Base-by-base conservation (phyloP, 2,888 invertebrate species). In the Coremacera marginata region DNA sequence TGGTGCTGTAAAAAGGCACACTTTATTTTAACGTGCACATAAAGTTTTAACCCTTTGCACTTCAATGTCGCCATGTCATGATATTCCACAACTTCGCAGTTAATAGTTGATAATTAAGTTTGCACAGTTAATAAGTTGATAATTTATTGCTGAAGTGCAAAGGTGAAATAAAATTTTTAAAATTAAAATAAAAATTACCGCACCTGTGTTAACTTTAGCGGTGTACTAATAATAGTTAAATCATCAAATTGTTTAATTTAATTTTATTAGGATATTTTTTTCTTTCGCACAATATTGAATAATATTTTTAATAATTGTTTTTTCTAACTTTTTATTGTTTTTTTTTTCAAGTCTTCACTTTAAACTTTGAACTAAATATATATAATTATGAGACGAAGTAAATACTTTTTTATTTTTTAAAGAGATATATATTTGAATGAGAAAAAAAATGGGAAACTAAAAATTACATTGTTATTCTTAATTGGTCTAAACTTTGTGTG, bases 291-390 rank as follows among this genome's bases (percentile, higher is more conserved):
- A 70, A 76, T 75, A 78, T 82, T 81, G 81, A 85, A 85, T 84
- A 85, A 85, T 84, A 82, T 85, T 84, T 83, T 83, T 85, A 82
- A 84, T 82, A 83, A 80, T 84, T 85, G 84, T 84, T 85, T 84
- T 84, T 85, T 85, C n/a, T n/a, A n/a, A 83, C 82, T 83, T 84
- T 84, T 83, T 80, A 83, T 80, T 79, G 80, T 81, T 80, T 82
- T 80, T 80, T n/a, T 77, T 81, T 82, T 82, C 19, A 34, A 34
- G 22, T 70, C 55, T 68, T 72, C 16, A 34, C 57, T 34, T 68
- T 57, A 37, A 55, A 55, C 27, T 37, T 71, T 57, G 49, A 49
- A 49, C 60, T 72, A 71, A 70, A 27, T 52, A 70, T 72, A 63
- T 62, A 22, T 49, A 62, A 52, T 44, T 44, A 72, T 49, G 44